These are phyloP conservation scores for Zaprionus nigranus DNA, from an alignment of 1,140 invertebrate genomes.

Conservation along the genomic window DNA sequence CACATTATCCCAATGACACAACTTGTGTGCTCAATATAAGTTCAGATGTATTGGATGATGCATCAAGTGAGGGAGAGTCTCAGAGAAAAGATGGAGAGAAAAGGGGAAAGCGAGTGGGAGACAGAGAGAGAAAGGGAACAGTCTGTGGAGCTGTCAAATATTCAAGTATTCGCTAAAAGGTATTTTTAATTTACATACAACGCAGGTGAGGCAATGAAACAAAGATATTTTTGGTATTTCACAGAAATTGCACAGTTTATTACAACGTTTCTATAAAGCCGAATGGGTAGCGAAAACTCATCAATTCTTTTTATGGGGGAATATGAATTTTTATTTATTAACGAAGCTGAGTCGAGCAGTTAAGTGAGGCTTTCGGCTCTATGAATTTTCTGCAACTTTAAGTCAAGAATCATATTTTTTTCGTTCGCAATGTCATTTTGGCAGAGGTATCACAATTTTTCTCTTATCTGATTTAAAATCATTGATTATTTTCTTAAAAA, in stretches of 20 bases:
- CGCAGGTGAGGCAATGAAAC: neutral
- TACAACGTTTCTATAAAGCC: neutral
- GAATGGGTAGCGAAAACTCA: too few species aligned
- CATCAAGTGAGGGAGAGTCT: conserved; percentile 25
- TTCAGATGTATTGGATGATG: conserved; percentile 28
- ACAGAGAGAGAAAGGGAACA: neutral
- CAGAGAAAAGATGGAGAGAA: neutral
- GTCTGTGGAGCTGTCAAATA: neutral
- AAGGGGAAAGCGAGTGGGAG: neutral
- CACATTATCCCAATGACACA: conserved; percentile 30
- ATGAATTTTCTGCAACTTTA: too few species aligned
- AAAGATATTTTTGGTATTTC: neutral
- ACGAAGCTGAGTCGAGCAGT: too few species aligned
- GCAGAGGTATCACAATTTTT: too few species aligned
- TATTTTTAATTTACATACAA: conserved; percentile 24
- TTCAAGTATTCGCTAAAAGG: conserved; percentile 7
- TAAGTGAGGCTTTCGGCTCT: too few species aligned
- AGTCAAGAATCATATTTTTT: too few species aligned
- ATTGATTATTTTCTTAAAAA: too few species aligned
- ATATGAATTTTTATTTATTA: too few species aligned
- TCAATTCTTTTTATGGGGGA: too few species aligned
- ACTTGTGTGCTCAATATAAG: conserved; percentile 34
- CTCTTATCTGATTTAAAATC: too few species aligned
- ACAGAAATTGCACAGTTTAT: neutral
- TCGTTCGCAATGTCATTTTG: too few species aligned